Conservation (phyloP, 2,797 vertebrate species). For the Scolopax bukidnonensis region DNA sequence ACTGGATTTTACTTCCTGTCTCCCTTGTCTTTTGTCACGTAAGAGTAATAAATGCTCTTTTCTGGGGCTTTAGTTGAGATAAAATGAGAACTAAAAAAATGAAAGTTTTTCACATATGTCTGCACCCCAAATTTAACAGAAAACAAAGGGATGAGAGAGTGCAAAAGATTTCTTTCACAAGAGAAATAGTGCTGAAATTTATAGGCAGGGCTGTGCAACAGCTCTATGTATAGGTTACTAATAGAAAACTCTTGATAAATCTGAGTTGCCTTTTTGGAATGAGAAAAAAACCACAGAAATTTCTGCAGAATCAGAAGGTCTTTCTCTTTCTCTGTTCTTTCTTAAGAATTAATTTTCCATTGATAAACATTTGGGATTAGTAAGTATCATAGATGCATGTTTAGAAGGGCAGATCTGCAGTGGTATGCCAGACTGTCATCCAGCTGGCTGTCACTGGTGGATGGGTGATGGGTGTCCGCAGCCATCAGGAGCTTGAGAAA, state of each 20-base stretch:
- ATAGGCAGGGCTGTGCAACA: neutral
- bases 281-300: neutral
- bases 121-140: neutral
- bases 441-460: neutral
- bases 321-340: neutral
- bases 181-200: neutral
- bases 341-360: neutral
- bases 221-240: neutral
- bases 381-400: neutral
- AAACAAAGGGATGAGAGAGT: neutral
- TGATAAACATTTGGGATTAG: neutral
- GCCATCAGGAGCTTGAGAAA: neutral
- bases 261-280: neutral
- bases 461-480: neutral
- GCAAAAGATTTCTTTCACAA: neutral
- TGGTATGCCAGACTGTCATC: neutral
- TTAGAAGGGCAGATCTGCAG: neutral
- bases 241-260: neutral
- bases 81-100: neutral
- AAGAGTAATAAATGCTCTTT: neutral
- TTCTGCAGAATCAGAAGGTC: neutral
- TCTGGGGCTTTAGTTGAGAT: neutral
- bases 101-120: neutral
- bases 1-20: neutral
- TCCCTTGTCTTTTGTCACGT: neutral